Evolutionary conservation across 2,113 vertebrate species (phyloP), one percentile per base, ranked within the genome.

Genomic region (Xiphophorus couchianus): DNA sequence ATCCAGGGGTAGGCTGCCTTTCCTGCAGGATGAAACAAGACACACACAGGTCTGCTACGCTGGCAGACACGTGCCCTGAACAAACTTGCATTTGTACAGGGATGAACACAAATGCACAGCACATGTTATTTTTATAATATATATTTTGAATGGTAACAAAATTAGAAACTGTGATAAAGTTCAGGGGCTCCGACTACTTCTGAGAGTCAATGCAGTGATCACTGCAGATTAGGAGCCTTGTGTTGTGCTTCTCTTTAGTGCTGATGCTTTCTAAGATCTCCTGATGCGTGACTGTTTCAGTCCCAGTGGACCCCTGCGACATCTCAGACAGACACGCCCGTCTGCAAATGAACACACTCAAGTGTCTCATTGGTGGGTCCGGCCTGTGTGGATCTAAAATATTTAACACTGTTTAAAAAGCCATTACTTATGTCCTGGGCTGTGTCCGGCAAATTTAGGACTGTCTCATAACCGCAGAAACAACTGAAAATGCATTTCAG

Each of bases 341-440:
- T 73, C 64, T 39, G 62, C 62, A 85, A 71, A 83, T 69, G 62
- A 81, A 69, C 83, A 84, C 79, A 78, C 58, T 73, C 65, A 67
- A 30, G 58, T 60, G 63, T 84, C 82, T 78, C 31, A 19, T 65
- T 75, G 77, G 74, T 62, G 62, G 65, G 58, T 82, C 80, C 66
- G 48, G 80, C 19, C 81, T 80, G 85, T 82, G 69, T 66, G 77
- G 76, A 77, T 73, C 69, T 79, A 89, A 92, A 92, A 93, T 93
- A 90, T 93, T 90, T 92, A 90, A 93, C 74, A 78, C 73, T 64
- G 71, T 86, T 85, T 89, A 87, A 88, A 90, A 90, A 89, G 82
- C 74, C 68, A 69, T 48, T 9, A 17, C 15, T 54, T 73, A 74
- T 74, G 58, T 80, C 79, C 67, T 48, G 9, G 80, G 66, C 74